Conservation (phyloP, 2,888 invertebrate species). For the Tiphia femorata region DNA sequence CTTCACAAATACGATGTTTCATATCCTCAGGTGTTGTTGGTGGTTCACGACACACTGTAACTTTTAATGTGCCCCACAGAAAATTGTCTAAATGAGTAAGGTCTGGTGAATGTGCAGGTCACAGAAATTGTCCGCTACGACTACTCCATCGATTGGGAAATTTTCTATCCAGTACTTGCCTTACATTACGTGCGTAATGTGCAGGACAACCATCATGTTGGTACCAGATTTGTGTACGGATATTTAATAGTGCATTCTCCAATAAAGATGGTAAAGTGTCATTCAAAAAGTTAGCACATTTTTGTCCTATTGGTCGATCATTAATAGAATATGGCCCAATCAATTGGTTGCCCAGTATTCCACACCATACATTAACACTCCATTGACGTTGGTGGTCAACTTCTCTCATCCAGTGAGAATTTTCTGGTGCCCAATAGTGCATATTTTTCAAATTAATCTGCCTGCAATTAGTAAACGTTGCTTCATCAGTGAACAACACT, state of each 20-base stretch:
- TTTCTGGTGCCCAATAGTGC: background rate
- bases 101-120: constrained; percentile 7
- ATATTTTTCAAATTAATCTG: constrained; percentile 7
- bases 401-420: background rate
- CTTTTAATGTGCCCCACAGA: background rate
- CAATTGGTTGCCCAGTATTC: background rate
- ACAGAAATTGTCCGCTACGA: constrained; percentile 10
- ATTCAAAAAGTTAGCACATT: constrained; percentile 9
- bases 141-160: constrained; percentile 2
- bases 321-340: constrained; percentile 15
- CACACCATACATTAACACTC: constrained; percentile 7
- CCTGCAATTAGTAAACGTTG: background rate
- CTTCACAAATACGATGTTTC: no score
- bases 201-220: constrained; percentile 15
- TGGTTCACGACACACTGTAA: no score
- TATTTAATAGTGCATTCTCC: constrained; percentile 6
- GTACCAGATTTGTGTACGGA: constrained; percentile 5
- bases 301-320: constrained; percentile 5
- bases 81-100: constrained; percentile 1
- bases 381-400: background rate
- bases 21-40: no score
- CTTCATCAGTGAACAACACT: constrained; percentile 1
- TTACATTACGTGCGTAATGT: background rate
- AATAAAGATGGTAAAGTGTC: background rate
- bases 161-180: background rate